These are phyloP conservation scores for Leguminivora glycinivorella DNA, from an alignment of 1,140 invertebrate species.

Conservation along the genomic window DNA sequence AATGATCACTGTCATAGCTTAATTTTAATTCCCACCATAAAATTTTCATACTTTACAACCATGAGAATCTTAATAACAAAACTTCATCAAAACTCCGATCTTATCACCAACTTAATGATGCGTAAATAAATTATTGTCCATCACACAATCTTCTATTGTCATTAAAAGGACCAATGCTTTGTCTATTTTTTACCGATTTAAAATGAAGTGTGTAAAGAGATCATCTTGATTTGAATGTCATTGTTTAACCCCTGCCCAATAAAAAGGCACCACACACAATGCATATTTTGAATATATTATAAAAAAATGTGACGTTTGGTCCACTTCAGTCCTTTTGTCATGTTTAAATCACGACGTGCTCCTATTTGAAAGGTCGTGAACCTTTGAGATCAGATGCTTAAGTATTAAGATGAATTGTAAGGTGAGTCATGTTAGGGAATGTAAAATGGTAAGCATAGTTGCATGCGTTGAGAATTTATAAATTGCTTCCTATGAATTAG, in stretches of 20 bases:
- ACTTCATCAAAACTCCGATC: constrained; percentile 53
- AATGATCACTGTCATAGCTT: too few relatives aligned
- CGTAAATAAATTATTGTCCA: constrained; percentile 57
- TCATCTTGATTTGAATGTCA: constrained; percentile 54
- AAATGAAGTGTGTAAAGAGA: constrained; percentile 44
- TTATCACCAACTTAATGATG: constrained; percentile 67
- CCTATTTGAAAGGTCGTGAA: constrained; percentile 58
- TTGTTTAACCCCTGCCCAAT: constrained; percentile 57
- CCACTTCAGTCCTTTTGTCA: constrained; percentile 59
- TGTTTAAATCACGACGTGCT: constrained; percentile 51
- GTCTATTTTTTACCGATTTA: constrained; percentile 56
- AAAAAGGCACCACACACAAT: constrained; percentile 61
- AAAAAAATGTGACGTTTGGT: constrained; percentile 69
- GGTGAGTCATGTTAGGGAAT: constrained; percentile 34
- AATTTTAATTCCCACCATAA: background rate
- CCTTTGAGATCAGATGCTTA: constrained; percentile 35
- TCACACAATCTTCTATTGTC: constrained; percentile 39
- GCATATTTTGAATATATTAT: constrained; percentile 73
- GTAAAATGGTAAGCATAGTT: constrained; percentile 1
- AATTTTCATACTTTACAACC: constrained; percentile 2
- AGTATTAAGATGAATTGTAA: constrained; percentile 56
- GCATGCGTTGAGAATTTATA: background rate
- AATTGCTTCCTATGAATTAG: background rate
- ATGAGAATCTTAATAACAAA: constrained; percentile 33
- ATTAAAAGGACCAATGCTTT: constrained; percentile 55